Evolutionary conservation across 2,113 vertebrate genomes (phyloP).

Genomic region (Centropristis striata): DNA sequence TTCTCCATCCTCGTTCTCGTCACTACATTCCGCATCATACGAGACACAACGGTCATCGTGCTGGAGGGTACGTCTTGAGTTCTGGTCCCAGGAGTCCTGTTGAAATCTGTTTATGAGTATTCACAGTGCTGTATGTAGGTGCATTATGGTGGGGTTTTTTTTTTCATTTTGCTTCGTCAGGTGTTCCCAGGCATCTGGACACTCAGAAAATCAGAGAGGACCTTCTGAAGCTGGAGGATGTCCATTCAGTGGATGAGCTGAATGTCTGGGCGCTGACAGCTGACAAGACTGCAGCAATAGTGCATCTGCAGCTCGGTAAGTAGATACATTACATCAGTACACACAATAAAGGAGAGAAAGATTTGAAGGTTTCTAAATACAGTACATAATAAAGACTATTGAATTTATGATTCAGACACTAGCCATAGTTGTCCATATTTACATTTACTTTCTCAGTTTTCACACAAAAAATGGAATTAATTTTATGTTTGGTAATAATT

Average conservation of each 20-base stretch:
- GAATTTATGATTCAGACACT: neutral
- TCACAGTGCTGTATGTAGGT: neutral
- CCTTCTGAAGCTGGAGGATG: slow-evolving; percentile 93
- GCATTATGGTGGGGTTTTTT: neutral
- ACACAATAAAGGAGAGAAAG: neutral
- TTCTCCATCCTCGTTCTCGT: slow-evolving; percentile 96
- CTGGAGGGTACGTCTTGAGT: slow-evolving; percentile 90
- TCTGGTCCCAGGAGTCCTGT: neutral
- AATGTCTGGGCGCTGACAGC: slow-evolving; percentile 96
- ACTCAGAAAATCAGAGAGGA: slow-evolving; percentile 91
- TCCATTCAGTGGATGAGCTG: slow-evolving; percentile 94
- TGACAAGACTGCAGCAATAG: slow-evolving; percentile 92
- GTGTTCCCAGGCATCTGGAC: slow-evolving; percentile 93
- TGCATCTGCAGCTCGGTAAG: slow-evolving; percentile 95
- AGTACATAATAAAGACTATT: neutral
- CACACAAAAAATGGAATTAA: neutral
- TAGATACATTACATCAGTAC: slow-evolving; percentile 2
- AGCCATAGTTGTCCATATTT: neutral
- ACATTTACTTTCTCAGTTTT: neutral
- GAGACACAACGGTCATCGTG: slow-evolving; percentile 93
- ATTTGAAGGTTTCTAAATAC: neutral
- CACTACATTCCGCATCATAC: slow-evolving; percentile 94
- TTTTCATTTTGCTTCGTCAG: slow-evolving; percentile 75
- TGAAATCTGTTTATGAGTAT: neutral
- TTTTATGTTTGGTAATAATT: neutral